Evolutionary conservation across 2,888 invertebrate genomes (phyloP), one percentile per base, ranked within the genome.

Genomic region (Desoria tigrina): DNA sequence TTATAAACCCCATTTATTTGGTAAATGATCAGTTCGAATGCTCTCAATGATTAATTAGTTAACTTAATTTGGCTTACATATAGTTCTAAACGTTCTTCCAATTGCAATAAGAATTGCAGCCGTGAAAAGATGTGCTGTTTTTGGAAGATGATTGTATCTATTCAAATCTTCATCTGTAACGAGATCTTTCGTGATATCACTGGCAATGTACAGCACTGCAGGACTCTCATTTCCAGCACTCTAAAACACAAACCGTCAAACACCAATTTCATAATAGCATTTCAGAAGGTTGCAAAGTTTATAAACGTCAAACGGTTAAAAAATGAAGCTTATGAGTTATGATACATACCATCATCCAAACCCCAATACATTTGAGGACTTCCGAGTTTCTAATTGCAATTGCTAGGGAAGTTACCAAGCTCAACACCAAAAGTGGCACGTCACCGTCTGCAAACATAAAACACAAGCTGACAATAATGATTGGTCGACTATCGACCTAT

Each of bases 271-370:
- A 16, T 11, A 45, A 6, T 45, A 6, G 45, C 39, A 39, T 39
- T n/a, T n/a, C n/a, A n/a, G n/a, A n/a, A n/a, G n/a, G n/a, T n/a
- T n/a, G n/a, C n/a, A n/a, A n/a, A n/a, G n/a, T n/a, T n/a, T n/a
- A n/a, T n/a, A n/a, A n/a, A n/a, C n/a, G 16, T 39, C 39, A 39
- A 16, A 39, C 16, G 39, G 9, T 39, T 16, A 39, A 11, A 11
- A 39, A 39, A 39, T 11, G 39, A 9, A 39, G 16, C 16, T 11
- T 39, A 39, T 39, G 16, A 39, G 9, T 39, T 9, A 39, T 39
- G 9, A 11, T 39, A 39, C 61, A 37, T 65, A 73, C 73, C 65
- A 64, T 49, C 69, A 71, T 69, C 73, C 73, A 73, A 42, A 66
- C 28, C 3, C 71, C 68, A 28, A 69, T 56, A 32, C 73, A 73